Evolutionary conservation across 1,140 invertebrate species (phyloP).

Genomic region (Scaptomyza montana): DNA sequence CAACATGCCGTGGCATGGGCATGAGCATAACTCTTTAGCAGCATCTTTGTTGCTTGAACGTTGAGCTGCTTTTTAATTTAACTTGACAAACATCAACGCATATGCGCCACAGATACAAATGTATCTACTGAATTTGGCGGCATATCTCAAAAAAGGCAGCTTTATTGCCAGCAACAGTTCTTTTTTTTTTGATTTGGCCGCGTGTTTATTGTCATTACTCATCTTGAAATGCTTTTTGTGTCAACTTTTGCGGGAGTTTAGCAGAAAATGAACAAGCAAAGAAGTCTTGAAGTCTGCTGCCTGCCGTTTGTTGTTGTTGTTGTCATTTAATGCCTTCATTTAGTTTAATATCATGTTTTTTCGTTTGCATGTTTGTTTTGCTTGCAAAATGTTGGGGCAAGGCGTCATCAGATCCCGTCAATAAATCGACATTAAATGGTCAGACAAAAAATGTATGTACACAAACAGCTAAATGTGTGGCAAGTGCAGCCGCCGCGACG

Average conservation of each 20-base stretch:
- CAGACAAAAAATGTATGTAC: constrained; percentile 16
- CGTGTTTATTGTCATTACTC: constrained; percentile 70
- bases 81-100: constrained; percentile 62
- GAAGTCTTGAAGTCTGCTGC: constrained; percentile 29
- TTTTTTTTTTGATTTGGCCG: constrained; percentile 19
- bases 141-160: constrained; percentile 8
- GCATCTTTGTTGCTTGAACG: constrained; percentile 14
- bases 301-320: constrained; percentile 17
- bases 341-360: constrained; percentile 41
- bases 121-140: constrained; percentile 59
- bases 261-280: background rate
- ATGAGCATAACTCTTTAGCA: constrained; percentile 30
- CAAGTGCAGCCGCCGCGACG: constrained; percentile 38
- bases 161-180: background rate
- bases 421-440: constrained; percentile 55
- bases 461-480: constrained; percentile 8
- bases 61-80: constrained; percentile 77
- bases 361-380: constrained; percentile 60
- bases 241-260: constrained; percentile 48
- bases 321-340: constrained; percentile 27
- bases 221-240: constrained; percentile 60
- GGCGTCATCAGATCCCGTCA: constrained; percentile 34
- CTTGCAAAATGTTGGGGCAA: constrained; percentile 43
- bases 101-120: constrained; percentile 62
- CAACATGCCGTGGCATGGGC: constrained; percentile 16